phyloP scores from a whole-genome alignment of 1,140 invertebrate genomes.

The Polypedilum pembai region DNA sequence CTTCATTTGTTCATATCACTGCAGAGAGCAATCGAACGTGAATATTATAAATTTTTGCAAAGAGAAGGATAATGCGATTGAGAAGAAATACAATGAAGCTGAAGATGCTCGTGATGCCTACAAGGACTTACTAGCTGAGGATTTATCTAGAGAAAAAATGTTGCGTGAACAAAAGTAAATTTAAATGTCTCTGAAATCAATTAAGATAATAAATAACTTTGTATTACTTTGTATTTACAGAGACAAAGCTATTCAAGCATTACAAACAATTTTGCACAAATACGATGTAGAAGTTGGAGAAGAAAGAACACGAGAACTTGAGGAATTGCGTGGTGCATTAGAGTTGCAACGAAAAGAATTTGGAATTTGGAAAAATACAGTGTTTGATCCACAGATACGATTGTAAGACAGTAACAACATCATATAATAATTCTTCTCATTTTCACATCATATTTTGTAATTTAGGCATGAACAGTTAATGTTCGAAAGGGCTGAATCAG shows the following conservation, averaged over 20 bases:
- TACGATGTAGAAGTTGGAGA: constrained; percentile 30
- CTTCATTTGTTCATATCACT: not conserved
- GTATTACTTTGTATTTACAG: constrained; percentile 22
- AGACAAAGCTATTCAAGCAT: constrained; percentile 22
- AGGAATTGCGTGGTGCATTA: constrained; percentile 1
- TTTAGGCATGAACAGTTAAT: constrained; percentile 27
- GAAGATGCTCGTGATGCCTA: constrained; percentile 30
- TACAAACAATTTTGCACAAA: constrained; percentile 26
- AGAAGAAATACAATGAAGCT: constrained; percentile 30
- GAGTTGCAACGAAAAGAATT: constrained; percentile 21
- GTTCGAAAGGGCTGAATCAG: constrained; percentile 27
- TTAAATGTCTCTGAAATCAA: not conserved
- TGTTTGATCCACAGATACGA: constrained; percentile 12
- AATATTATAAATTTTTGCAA: constrained; percentile 30
- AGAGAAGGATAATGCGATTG: constrained; percentile 30
- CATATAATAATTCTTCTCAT: not conserved
- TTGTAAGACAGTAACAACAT: not conserved
- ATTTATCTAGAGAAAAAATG: constrained; percentile 32
- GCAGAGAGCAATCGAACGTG: constrained; percentile 31
- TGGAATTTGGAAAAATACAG: not conserved
- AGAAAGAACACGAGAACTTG: constrained; percentile 5
- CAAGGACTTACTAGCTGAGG: constrained; percentile 31
- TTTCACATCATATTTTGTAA: not conserved
- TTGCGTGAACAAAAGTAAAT: constrained; percentile 33
- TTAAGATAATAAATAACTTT: constrained; percentile 12